Percentiles rank a stretch among this genome's conserved stretches.
Evolutionary conservation across 2,888 invertebrate species (phyloP).

Genomic region (Sclerodermus sp.): DNA sequence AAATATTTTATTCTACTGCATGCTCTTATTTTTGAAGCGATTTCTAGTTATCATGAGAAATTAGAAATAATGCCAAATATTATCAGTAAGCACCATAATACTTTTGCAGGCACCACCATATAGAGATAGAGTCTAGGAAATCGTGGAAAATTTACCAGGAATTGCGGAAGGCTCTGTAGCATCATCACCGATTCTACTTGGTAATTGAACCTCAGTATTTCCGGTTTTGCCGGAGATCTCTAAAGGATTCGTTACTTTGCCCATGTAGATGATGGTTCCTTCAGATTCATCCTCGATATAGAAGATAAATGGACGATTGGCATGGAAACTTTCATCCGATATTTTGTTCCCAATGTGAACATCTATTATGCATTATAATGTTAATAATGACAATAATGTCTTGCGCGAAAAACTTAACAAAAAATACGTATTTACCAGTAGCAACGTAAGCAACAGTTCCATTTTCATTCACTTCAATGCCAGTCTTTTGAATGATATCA

Average conservation of each 20-base stretch:
- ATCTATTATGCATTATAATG: conserved; percentile 10
- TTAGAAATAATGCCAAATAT: no score
- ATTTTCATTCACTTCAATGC: conserved; percentile 75
- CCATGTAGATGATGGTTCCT: conserved; percentile 74
- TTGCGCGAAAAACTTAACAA: not conserved
- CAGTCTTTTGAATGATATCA: conserved; percentile 74
- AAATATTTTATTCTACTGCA: not conserved
- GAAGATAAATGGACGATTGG: conserved; percentile 77
- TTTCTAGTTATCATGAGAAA: no score
- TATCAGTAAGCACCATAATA: no score
- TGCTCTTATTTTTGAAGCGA: no score
- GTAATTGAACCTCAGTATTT: not conserved
- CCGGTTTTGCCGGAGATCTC: conserved; percentile 46
- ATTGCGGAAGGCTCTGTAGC: no score
- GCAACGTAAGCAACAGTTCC: conserved; percentile 73
- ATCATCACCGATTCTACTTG: no score
- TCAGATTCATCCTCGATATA: conserved; percentile 76
- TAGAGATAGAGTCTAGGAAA: no score
- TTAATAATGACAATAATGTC: not conserved
- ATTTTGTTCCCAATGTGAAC: conserved; percentile 69
- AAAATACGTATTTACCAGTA: conserved; percentile 61
- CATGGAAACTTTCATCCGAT: conserved; percentile 67
- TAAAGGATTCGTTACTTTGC: conserved; percentile 70
- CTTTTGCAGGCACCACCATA: no score
- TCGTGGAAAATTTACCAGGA: not conserved